These are phyloP conservation scores for Brevimyrus niger DNA, from an alignment of 2,113 vertebrate genomes.

Conservation along the genomic window DNA sequence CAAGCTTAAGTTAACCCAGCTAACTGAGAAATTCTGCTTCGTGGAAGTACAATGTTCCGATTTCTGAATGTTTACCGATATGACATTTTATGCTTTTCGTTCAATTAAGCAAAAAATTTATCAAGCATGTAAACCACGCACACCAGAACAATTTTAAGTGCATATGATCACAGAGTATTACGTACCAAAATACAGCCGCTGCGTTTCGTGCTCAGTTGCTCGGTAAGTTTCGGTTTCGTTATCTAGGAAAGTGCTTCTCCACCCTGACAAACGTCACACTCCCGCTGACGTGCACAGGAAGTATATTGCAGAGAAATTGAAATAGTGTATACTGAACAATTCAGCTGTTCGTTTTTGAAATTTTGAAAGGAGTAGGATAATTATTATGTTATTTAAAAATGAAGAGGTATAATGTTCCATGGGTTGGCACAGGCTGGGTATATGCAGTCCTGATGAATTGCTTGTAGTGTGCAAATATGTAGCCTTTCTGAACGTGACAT, in stretches of 20 bases:
- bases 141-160: not conserved
- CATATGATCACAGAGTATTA: not conserved
- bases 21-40: not conserved
- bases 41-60: not conserved
- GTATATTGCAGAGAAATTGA: not conserved
- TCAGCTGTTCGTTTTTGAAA: not conserved
- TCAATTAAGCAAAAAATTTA: not conserved
- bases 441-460: not conserved
- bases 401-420: not conserved
- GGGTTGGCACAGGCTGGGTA: not conserved
- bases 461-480: not conserved
- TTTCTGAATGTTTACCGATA: not conserved
- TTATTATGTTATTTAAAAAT: not conserved
- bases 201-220: not conserved
- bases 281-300: not conserved
- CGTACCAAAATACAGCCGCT: not conserved
- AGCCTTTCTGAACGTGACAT: not conserved
- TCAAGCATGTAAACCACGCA: not conserved
- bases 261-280: not conserved
- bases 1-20: not conserved
- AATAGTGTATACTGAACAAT: not conserved
- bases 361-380: not conserved
- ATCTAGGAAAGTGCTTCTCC: not conserved
- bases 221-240: not conserved
- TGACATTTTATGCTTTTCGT: not conserved